Percentiles rank a stretch among this genome's conserved stretches.
These are phyloP conservation scores for Ecliptopera silaceata DNA, from an alignment of 2,888 invertebrate genomes.

Conservation along the genomic window DNA sequence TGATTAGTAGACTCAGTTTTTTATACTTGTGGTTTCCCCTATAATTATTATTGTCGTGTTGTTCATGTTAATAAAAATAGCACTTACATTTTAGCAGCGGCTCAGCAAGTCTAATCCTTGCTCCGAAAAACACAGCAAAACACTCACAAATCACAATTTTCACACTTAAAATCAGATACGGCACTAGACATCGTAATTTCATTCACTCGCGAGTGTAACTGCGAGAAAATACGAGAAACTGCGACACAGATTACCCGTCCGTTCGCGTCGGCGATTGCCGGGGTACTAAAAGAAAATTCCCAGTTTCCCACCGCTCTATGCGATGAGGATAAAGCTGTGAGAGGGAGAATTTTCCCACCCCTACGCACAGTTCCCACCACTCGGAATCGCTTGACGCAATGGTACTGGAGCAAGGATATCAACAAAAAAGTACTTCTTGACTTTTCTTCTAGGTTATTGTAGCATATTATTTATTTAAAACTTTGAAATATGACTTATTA, in stretches of 20 bases:
- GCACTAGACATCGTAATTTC: constrained; percentile 67
- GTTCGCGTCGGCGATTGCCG: constrained; percentile 62
- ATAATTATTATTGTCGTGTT: no score
- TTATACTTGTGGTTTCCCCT: no score
- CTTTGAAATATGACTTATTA: no score
- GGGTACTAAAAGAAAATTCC: constrained; percentile 55
- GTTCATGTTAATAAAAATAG: no score
- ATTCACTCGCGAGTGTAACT: constrained; percentile 55
- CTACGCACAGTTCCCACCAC: constrained; percentile 43
- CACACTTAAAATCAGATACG: constrained; percentile 56
- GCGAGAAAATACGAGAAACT: constrained; percentile 26
- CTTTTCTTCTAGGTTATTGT: no score
- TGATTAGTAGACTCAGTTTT: no score
- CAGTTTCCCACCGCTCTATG: constrained; percentile 1
- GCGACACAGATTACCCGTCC: constrained; percentile 51
- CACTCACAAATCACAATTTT: constrained; percentile 65
- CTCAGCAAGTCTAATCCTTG: constrained; percentile 37
- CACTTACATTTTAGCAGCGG: constrained; percentile 55
- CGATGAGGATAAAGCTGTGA: constrained; percentile 24
- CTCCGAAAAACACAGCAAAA: constrained; percentile 41
- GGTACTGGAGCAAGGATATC: constrained; percentile 37
- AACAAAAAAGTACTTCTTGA: no score
- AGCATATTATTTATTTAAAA: no score
- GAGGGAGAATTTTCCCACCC: constrained; percentile 49
- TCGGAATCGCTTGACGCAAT: constrained; percentile 45